A percentile compares a stretch with the other conserved stretches of the same genome.
phyloP scores from a whole-genome alignment of 2,797 vertebrate genomes.

The Notolabrus celidotus region DNA sequence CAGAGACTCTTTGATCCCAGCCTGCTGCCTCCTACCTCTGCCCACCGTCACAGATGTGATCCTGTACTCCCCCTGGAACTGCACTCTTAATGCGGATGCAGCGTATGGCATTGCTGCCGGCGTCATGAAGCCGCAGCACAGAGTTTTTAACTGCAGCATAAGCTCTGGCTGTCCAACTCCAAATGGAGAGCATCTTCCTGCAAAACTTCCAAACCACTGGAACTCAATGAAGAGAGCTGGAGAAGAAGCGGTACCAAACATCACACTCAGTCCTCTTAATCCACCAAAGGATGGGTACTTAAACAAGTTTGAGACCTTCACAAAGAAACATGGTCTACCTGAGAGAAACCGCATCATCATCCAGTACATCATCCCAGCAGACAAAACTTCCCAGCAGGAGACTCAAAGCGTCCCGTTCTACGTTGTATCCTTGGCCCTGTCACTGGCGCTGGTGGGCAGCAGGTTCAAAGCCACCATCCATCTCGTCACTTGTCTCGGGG shows the following conservation, averaged over 20 bases:
- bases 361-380: background rate
- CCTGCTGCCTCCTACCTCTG: slow-evolving; percentile 27
- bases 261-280: background rate
- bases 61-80: slow-evolving; percentile 52
- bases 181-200: fast-evolving
- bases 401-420: background rate
- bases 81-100: background rate
- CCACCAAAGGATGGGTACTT: background rate
- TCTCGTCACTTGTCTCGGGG: background rate
- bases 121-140: background rate
- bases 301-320: background rate
- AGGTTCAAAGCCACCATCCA: slow-evolving; percentile 1
- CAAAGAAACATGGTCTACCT: fast-evolving
- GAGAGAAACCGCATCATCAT: slow-evolving; percentile 16
- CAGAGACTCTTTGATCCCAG: background rate
- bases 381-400: background rate
- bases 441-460: slow-evolving; percentile 13
- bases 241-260: background rate
- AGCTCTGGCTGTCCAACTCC: fast-evolving
- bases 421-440: background rate
- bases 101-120: slow-evolving; percentile 28
- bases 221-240: slow-evolving; percentile 32
- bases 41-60: slow-evolving; percentile 14
- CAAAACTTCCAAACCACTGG: background rate
- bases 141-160: fast-evolving